Evolutionary conservation across 2,797 vertebrate genomes (phyloP).

Genomic region (Rhinogobio ventralis): DNA sequence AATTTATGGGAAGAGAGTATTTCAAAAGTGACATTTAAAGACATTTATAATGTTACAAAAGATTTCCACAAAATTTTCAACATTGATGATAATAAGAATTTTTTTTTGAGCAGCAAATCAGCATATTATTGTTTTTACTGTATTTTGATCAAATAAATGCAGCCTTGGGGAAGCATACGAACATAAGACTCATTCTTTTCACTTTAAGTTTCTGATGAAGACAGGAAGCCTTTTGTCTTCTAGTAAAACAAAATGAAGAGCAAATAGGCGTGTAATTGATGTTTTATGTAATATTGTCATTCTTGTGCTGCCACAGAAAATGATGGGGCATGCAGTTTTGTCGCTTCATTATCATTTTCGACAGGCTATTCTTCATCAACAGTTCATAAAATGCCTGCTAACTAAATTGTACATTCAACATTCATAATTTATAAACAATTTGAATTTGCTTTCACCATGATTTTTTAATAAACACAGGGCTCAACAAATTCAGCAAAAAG

Average conservation of each 20-base stretch:
- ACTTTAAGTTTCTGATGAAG: not conserved
- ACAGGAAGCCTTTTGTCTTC: not conserved
- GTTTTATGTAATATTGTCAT: conserved; percentile 9
- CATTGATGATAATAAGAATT: not conserved
- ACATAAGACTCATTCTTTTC: not conserved
- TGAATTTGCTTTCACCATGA: not conserved
- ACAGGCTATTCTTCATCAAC: conserved; percentile 13
- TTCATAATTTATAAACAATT: conserved; percentile 6
- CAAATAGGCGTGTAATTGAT: not conserved
- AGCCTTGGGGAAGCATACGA: not conserved
- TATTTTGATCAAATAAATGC: not conserved
- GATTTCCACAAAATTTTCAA: not conserved
- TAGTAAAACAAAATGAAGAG: not conserved
- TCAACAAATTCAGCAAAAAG: not conserved
- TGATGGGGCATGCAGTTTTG: not conserved
- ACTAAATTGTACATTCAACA: conserved; percentile 4
- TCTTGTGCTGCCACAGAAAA: conserved; percentile 2
- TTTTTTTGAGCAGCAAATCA: not conserved
- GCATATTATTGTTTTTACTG: not conserved
- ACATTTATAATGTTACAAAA: not conserved
- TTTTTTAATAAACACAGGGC: not conserved
- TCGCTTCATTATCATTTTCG: not conserved
- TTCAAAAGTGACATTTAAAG: not conserved
- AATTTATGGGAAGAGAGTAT: too few relatives aligned
- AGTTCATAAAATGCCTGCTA: not conserved